Evolutionary conservation across 1,140 invertebrate species (phyloP), one percentile per base, ranked within the genome.

Genomic region (Dreissena rostriformis): DNA sequence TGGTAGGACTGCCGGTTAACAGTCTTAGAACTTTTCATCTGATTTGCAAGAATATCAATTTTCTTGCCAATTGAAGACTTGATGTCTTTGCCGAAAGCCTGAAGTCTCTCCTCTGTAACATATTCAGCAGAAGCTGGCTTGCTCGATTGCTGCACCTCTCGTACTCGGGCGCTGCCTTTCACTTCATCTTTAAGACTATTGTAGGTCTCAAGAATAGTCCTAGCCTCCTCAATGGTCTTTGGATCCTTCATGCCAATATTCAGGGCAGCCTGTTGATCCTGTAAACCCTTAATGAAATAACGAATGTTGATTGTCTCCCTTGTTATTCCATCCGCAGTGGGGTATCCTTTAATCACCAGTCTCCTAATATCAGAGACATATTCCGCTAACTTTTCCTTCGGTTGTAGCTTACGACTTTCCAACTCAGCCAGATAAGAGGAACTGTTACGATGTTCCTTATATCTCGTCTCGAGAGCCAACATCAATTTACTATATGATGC

Each of bases 231-330:
- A 17, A 78, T 67, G 10, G 63, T 78, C 24, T 78, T 65, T 12
- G 63, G 75, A 15, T 78, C 75, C 24, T 78, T 67, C 75, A 78
- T 78, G n/a, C 75, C 75, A 11, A 78, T 67, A 14, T n/a, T 17
- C 12, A 78, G 22, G 1, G 75, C 75, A 6, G 75, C 61, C 52
- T 67, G 63, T 6, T 65, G 61, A 67, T 78, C 75, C 6, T 14
- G 29, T 8, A 61, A 52, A 28, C 73, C 73, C 28, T 75, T 75
- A 28, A 75, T 75, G 61, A 78, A 78, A 67, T 78, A 22, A 4
- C 39, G 75, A 49, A 78, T 17, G 24, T 68, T 78, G 17, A 78
- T 66, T 2, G 75, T 78, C 22, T 78, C 75, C 63, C 75, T 51
- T 12, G 75, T 67, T 67, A 49, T 1, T 29, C 57, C n/a, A 26